Evolutionary conservation across 2,888 invertebrate species (phyloP), one percentile per base, ranked within the genome.

Genomic region (Drosophila fungiperda): DNA sequence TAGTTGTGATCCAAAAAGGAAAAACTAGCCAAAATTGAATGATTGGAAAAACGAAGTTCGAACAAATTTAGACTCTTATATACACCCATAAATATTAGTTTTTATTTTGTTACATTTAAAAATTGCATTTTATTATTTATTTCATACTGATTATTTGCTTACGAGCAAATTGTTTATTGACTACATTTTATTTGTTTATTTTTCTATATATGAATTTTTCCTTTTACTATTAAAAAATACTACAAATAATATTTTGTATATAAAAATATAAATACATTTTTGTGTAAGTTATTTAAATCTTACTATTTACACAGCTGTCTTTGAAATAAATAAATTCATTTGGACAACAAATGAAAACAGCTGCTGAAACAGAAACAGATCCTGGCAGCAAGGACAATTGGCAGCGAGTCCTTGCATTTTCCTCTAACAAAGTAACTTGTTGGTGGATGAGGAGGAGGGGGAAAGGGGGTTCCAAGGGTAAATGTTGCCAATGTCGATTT

Each of bases 401-500:
- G 45, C 78, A 50, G 52, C 35, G 4, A 36, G 40, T 73, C 35
- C 78, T 58, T 64, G 42, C 63, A 78, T 40, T 78, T 59, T 42
- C 36, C 59, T 17, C 32, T 26, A 33, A 29, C 50, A 40, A 35
- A 45, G 60, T 45, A 36, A 53, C 5, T 29, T 29, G 29, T 29
- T 1, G 29, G 17, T 42, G 20, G 7, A 1, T 6, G 20, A 11
- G 45, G 3, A 29, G 15, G 38, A 4, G 11, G n/a, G 2, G 15
- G 0, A 7, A 12, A 2, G n/a, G 7, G 3, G 40, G n/a, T n/a
- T n/a, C n/a, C n/a, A n/a, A n/a, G n/a, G 42, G 26, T 32, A 45
- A 45, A 55, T 63, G 59, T 75, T 80, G 76, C 68, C 72, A 78
- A 68, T 69, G 77, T 32, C 80, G 79, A 77, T 79, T 79, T 79